Evolutionary conservation across 2,888 invertebrate species (phyloP).

Genomic region (Julus scandinavius): DNA sequence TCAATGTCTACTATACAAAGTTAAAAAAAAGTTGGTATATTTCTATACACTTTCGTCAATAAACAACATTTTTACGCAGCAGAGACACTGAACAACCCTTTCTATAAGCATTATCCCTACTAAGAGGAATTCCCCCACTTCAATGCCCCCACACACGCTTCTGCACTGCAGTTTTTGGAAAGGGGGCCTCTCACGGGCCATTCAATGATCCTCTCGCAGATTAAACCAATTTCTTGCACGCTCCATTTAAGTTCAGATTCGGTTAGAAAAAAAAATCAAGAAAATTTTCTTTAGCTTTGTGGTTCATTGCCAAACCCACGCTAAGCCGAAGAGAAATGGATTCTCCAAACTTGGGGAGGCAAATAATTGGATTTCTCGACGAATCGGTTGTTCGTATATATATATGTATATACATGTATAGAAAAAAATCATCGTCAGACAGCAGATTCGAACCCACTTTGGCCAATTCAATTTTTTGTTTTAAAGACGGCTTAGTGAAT

Average conservation of each 20-base stretch:
- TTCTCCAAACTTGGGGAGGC: constrained; percentile 1
- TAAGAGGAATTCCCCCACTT: background rate
- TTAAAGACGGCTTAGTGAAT: background rate
- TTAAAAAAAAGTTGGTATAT: no score
- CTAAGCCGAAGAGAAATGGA: constrained; percentile 33
- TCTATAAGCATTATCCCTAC: background rate
- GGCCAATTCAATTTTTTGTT: background rate
- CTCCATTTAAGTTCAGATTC: constrained; percentile 26
- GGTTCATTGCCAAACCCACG: background rate
- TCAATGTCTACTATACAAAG: no score
- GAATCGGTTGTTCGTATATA: background rate
- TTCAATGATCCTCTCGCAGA: constrained; percentile 1
- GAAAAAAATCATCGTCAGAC: background rate
- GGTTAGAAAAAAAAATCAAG: background rate
- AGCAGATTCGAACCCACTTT: background rate
- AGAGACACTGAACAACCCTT: background rate
- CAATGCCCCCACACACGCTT: background rate
- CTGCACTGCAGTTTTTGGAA: background rate
- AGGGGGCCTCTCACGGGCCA: background rate
- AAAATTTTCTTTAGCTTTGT: background rate
- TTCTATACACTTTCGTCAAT: no score
- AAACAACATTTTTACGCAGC: background rate
- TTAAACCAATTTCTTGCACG: background rate
- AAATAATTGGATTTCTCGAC: constrained; percentile 17
- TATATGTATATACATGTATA: background rate